Percentiles rank a stretch among this genome's conserved stretches.
Conservation (phyloP, 2,888 invertebrate species). For the Linnaemya vulpina region DNA sequence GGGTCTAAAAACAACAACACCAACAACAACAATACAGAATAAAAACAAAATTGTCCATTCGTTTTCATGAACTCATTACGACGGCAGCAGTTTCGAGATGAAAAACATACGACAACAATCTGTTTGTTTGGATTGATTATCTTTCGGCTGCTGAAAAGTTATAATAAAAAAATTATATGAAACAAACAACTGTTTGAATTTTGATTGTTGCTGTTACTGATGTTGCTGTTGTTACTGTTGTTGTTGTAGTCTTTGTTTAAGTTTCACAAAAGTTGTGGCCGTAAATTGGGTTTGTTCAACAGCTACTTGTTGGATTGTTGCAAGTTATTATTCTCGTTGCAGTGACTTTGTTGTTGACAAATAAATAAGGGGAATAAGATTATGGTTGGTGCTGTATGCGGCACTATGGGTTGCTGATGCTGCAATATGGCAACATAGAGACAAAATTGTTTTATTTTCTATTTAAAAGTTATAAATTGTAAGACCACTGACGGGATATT, state of each 20-base stretch:
- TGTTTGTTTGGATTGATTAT: conserved; percentile 63
- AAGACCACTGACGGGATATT: too few species aligned
- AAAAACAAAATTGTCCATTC: conserved; percentile 23
- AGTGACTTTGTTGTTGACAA: conserved; percentile 46
- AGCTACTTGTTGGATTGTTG: conserved; percentile 60
- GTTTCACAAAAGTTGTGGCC: conserved; percentile 44
- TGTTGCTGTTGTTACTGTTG: neutral
- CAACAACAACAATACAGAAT: neutral
- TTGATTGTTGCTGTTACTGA: too few species aligned
- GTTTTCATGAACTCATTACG: conserved; percentile 32
- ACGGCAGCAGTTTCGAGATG: conserved; percentile 11
- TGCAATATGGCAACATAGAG: neutral
- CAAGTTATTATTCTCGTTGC: conserved; percentile 33
- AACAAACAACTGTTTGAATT: too few species aligned
- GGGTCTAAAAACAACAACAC: conserved; percentile 16
- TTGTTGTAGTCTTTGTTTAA: neutral
- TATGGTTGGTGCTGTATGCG: neutral
- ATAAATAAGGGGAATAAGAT: conserved; percentile 26
- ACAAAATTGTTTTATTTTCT: too few species aligned
- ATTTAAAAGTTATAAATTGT: too few species aligned
- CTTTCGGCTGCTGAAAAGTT: conserved; percentile 39
- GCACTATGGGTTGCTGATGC: conserved; percentile 30
- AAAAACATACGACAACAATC: conserved; percentile 59
- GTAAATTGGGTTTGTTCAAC: conserved; percentile 46
- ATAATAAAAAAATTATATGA: conserved; percentile 18